Base-by-base conservation (phyloP, 1,140 invertebrate genomes). In the Temnothorax longispinosus region DNA sequence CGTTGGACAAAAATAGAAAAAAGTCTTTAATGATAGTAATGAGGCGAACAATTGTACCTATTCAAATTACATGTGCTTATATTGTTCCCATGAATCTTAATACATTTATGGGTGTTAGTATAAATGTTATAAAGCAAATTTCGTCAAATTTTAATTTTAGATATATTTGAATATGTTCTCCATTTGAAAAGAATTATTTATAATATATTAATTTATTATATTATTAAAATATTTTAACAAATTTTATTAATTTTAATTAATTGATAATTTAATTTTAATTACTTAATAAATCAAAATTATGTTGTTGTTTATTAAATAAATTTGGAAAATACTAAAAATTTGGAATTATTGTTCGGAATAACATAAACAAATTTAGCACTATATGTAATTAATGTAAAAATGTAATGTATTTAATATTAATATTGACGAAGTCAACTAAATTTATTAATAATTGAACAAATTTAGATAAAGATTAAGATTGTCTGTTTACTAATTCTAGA, bases 21-120 rank as follows among this genome's bases (percentile, higher is more conserved):
- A 85, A 50, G 2, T 71, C 64, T 47, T 10, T 91, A 21, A 15
- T 90, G 3, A 84, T 84, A 11, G 64, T 91, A 13, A 90, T 91
- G 77, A 78, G 0, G 3, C 90, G 87, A 1, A 18, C 87, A 5
- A 50, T 56, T 67, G 35, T 2, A 1, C 89, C 90, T n/a, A 86
- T 91, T 15, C 81, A 90, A 15, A 78, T 91, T 35, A 88, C 72
- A 3, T 87, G 64, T 0, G 18, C 13, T n/a, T 35, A 84, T 18
- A 6, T 88, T 7, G 41, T 90, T 6, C 56, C 76, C 1, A 27
- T 91, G n/a, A 84, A 86, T 27, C 56, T 90, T 0, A 47, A 87
- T 10, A 65, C 89, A 0, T 90, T 88, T 7, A 87, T 56, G 47
- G 11, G 27, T 18, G 88, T 90, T 74, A 80, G 78, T 84, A 62